Conservation (phyloP, 1,140 invertebrate species). For the Lethrus apterus region DNA sequence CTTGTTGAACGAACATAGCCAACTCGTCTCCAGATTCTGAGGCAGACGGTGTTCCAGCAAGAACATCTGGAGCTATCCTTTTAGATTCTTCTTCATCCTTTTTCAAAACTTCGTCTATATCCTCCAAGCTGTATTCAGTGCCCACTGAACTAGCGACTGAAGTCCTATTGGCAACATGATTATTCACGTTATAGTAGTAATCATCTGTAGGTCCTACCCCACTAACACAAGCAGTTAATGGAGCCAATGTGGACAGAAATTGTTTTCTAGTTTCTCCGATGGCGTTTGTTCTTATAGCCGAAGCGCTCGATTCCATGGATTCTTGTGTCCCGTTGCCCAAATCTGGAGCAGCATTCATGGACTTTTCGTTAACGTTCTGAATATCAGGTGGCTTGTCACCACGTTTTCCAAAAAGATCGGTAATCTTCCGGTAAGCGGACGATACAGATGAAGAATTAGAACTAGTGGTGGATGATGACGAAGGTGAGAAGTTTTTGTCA, state of each 20-base stretch:
- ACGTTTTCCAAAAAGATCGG: conserved; percentile 55
- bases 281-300: conserved; percentile 32
- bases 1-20: conserved; percentile 75
- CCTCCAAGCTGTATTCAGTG: conserved; percentile 57
- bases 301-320: conserved; percentile 19
- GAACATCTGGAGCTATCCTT: conserved; percentile 60
- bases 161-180: conserved; percentile 43
- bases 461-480: conserved; percentile 47
- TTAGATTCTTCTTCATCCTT: conserved; percentile 42
- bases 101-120: conserved; percentile 54
- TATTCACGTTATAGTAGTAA: conserved; percentile 51
- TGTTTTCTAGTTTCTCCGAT: conserved; percentile 53
- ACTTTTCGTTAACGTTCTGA: conserved; percentile 11
- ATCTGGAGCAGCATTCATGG: conserved; percentile 44
- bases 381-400: conserved; percentile 41
- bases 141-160: conserved; percentile 44
- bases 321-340: conserved; percentile 47
- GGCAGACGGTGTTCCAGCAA: conserved; percentile 59
- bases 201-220: conserved; percentile 53
- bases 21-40: conserved; percentile 59
- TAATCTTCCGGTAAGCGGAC: conserved; percentile 61
- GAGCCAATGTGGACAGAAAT: conserved; percentile 66
- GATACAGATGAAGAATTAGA: conserved; percentile 45
- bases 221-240: conserved; percentile 65
- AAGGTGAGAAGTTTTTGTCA: conserved; percentile 49